Evolutionary conservation across 2,888 invertebrate species (phyloP), one percentile per base, ranked within the genome.

Genomic region (Ennomos fuscantarius): DNA sequence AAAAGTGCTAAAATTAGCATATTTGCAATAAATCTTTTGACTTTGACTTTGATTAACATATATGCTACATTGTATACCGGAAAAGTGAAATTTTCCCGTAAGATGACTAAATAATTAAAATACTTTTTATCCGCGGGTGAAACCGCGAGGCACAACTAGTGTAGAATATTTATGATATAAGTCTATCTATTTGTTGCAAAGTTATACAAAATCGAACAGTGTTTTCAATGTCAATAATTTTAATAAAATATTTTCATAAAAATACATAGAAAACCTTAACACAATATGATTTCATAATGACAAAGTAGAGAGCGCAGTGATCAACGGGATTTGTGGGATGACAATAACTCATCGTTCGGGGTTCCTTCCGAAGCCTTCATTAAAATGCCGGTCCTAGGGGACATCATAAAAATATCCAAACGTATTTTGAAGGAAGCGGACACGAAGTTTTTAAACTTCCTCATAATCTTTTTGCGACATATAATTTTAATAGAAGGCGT

Each of bases 311-410:
- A 63, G 65, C 62, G 68, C 61, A 74, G 74, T 73, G 73, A 71
- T 77, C 72, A 65, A 65, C 69, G 65, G 75, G 82, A 77, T 81
- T 81, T 74, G 48, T 68, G 69, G 80, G 79, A 78, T 81, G 77
- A 82, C 78, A 79, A 84, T 86, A 85, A 84, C 84, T 86, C 83
- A 86, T 83, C 78, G 63, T 62, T 74, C 66, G 65, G 67, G 74
- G 72, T 69, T 72, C 78, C 73, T 72, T 72, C 68, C 70, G 72
- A 79, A 81, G 70, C 78, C 82, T 81, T 84, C 82, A 84, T 86
- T 86, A 82, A 84, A 83, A 84, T 81, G 75, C 74, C 76, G 74
- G 76, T 78, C 79, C 70, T 73, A 69, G 69, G 77, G 73, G 70
- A 73, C 73, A 72, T 76, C 79, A 79, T 78, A 79, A 79, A 81